Evolutionary conservation across 2,113 vertebrate genomes (phyloP).

Genomic region (Pogonocichla stellata): DNA sequence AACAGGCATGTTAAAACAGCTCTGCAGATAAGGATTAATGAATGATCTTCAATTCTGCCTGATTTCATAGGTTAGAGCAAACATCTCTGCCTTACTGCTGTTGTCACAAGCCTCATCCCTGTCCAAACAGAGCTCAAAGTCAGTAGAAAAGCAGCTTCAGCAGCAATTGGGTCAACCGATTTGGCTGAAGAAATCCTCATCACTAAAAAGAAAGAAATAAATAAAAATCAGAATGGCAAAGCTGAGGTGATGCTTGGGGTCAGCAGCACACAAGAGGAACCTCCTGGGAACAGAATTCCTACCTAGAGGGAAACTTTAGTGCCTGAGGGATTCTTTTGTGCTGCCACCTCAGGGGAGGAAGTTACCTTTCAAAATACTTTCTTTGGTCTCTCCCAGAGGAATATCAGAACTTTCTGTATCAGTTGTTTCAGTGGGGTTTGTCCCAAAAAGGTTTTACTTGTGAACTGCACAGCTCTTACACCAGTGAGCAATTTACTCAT

Average conservation of each 20-base stretch:
- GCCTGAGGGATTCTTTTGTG: not conserved
- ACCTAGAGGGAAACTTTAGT: not conserved
- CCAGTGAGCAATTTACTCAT: not conserved
- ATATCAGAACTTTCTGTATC: not conserved
- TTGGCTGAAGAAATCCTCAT: conserved; percentile 11
- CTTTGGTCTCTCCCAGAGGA: not conserved
- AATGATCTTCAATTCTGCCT: not conserved
- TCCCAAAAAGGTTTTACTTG: not conserved
- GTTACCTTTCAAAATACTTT: not conserved
- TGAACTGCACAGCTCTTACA: not conserved
- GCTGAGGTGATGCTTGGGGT: not conserved
- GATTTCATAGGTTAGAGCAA: not conserved
- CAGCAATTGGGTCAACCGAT: not conserved
- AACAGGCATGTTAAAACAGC: not conserved
- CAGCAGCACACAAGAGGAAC: not conserved
- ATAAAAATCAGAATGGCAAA: not conserved
- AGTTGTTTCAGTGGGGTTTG: not conserved
- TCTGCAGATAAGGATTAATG: not conserved
- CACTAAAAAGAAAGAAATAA: not conserved
- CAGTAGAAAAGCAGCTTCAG: not conserved
- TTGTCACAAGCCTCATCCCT: conserved; percentile 5
- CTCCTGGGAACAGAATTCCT: not conserved
- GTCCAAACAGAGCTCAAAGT: not conserved
- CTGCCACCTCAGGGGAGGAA: not conserved
- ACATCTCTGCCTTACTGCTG: not conserved